These are phyloP conservation scores for Serinus canaria DNA, from an alignment of 2,113 vertebrate species.

Conservation along the genomic window DNA sequence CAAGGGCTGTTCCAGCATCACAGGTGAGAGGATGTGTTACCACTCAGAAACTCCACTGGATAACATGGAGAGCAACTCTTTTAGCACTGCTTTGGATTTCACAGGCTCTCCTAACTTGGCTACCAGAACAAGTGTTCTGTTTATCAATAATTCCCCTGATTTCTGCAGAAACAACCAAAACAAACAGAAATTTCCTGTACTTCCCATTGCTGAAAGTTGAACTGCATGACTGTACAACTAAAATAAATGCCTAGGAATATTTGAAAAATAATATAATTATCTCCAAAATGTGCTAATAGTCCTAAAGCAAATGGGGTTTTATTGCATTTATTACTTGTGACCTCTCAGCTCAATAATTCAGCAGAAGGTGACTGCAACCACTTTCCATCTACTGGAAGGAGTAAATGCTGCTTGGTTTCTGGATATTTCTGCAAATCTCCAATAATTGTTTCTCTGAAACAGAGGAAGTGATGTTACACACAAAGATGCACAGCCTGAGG, in stretches of 20 bases:
- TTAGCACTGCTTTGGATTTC: background rate
- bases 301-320: conserved; percentile 6
- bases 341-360: background rate
- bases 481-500: background rate
- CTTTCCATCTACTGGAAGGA: conserved; percentile 11
- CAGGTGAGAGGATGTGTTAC: background rate
- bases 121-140: conserved; percentile 34
- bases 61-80: background rate
- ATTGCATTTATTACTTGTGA: background rate
- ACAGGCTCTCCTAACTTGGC: conserved; percentile 18
- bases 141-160: conserved; percentile 64
- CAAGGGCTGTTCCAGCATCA: background rate
- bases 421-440: conserved; percentile 21
- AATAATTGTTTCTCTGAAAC: conserved; percentile 27
- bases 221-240: background rate
- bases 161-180: conserved; percentile 64
- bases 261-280: conserved; percentile 50
- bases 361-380: background rate
- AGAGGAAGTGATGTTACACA: background rate
- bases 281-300: conserved; percentile 30
- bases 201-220: conserved; percentile 47
- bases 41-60: background rate
- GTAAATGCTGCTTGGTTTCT: conserved; percentile 8
- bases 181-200: conserved; percentile 48
- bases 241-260: conserved; percentile 39